Percentiles rank a stretch among this genome's conserved stretches.
phyloP scores from a whole-genome alignment of 2,113 vertebrate genomes.

The Rhinichthys klamathensis region DNA sequence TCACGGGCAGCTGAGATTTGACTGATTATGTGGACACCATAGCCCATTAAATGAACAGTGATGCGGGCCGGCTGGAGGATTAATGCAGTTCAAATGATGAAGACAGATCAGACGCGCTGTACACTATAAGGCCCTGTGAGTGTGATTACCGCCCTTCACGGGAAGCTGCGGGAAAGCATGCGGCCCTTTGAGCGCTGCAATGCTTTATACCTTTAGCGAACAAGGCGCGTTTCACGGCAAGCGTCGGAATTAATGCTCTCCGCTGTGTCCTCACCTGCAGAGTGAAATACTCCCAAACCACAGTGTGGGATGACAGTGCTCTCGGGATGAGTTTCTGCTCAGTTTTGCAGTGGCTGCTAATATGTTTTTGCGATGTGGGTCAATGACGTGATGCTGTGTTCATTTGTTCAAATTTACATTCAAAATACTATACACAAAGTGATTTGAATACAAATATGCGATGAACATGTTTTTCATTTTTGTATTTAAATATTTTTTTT shows the following conservation, averaged over 20 bases:
- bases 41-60: constrained; percentile 71
- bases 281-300: constrained; percentile 24
- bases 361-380: not conserved
- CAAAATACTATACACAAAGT: too few species aligned
- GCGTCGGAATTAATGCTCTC: constrained; percentile 31
- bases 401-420: not conserved
- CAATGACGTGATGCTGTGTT: not conserved
- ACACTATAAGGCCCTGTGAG: constrained; percentile 45
- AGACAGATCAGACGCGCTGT: constrained; percentile 57
- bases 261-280: constrained; percentile 1
- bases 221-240: not conserved
- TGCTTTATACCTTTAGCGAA: constrained; percentile 17
- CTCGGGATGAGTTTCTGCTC: not conserved
- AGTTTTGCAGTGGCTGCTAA: not conserved
- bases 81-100: constrained; percentile 65
- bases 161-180: not conserved
- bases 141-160: constrained; percentile 40
- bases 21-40: constrained; percentile 72
- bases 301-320: constrained; percentile 6
- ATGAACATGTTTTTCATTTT: not conserved
- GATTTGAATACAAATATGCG: not conserved
- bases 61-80: constrained; percentile 66
- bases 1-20: constrained; percentile 61
- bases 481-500: not conserved
- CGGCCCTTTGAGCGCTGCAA: not conserved